Evolutionary conservation across 2,888 invertebrate genomes (phyloP).

Genomic region (Microplitis manilae): DNA sequence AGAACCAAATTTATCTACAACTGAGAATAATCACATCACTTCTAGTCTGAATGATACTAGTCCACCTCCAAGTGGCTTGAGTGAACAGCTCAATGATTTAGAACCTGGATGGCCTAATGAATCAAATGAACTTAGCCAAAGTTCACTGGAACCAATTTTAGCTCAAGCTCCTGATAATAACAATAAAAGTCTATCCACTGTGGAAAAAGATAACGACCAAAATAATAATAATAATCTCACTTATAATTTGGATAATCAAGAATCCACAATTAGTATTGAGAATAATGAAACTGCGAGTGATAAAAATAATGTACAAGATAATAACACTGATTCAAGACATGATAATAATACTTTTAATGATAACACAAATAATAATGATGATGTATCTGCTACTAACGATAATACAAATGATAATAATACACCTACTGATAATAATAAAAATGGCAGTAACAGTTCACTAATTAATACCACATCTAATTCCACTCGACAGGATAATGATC

Average conservation of each 20-base stretch:
- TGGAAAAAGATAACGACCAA: neutral
- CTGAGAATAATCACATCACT: neutral
- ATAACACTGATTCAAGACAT: no score
- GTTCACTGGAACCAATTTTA: neutral
- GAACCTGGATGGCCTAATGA: neutral
- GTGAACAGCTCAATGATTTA: neutral
- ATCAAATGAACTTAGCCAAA: neutral
- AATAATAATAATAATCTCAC: no score
- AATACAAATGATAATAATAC: no score
- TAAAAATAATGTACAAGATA: no score
- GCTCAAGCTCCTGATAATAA: neutral
- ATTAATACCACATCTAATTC: neutral
- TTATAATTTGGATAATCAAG: no score
- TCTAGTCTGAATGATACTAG: neutral
- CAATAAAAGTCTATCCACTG: neutral
- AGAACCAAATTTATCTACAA: neutral
- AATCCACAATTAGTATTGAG: no score
- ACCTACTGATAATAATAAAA: neutral
- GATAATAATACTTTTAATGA: no score
- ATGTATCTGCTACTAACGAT: no score
- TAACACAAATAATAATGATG: no score
- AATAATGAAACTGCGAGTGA: no score
- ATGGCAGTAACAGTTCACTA: neutral
- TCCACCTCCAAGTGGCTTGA: no score
- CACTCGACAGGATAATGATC: neutral